A percentile compares a stretch with the other conserved stretches of the same genome.
phyloP scores from a whole-genome alignment of 1,140 invertebrate genomes.

The Hesperophylax magnus region DNA sequence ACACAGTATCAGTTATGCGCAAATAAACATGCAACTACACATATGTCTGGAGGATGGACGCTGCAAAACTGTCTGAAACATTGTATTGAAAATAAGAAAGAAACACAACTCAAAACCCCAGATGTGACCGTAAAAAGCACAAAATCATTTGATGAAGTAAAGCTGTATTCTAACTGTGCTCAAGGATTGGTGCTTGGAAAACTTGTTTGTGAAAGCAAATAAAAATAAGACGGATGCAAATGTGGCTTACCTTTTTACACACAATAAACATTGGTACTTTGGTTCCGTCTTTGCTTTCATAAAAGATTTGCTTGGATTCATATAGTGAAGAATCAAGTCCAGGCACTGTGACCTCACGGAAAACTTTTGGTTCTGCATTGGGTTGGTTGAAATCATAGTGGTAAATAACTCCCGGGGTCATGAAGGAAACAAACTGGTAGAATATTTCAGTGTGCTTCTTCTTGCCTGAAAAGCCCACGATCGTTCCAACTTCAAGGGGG shows the following conservation, averaged over 20 bases:
- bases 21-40: too few relatives aligned
- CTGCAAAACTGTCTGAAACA: too few relatives aligned
- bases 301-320: constrained; percentile 93
- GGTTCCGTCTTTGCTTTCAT: constrained; percentile 94
- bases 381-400: constrained; percentile 83
- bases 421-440: constrained; percentile 94
- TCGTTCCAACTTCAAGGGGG: constrained; percentile 88
- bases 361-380: constrained; percentile 79
- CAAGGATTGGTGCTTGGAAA: too few relatives aligned
- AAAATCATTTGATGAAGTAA: too few relatives aligned
- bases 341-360: constrained; percentile 87
- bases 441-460: constrained; percentile 92
- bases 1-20: too few relatives aligned
- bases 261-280: constrained; percentile 98
- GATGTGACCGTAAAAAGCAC: too few relatives aligned
- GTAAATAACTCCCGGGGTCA: constrained; percentile 93
- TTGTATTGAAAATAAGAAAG: too few relatives aligned
- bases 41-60: too few relatives aligned
- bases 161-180: too few relatives aligned
- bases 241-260: constrained; percentile 78
- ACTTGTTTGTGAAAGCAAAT: too few relatives aligned
- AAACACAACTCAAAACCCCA: too few relatives aligned
- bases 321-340: constrained; percentile 88
- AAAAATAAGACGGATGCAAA: background rate
- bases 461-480: constrained; percentile 88